These are phyloP conservation scores for Chloroceryle aenea DNA, from an alignment of 2,113 vertebrate genomes.

Conservation along the genomic window DNA sequence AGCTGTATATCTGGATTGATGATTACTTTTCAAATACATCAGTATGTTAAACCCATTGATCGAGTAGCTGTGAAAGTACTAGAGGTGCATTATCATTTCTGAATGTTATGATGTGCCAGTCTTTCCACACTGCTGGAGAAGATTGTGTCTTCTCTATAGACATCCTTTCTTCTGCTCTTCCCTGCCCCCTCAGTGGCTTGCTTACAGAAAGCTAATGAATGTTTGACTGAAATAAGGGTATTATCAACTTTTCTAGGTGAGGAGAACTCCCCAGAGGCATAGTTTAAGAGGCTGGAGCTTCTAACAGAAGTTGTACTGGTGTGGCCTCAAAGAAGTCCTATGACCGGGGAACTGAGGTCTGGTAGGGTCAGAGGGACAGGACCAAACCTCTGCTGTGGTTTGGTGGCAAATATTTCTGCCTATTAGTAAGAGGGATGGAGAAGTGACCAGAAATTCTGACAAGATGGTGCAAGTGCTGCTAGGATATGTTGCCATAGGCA, in stretches of 20 bases:
- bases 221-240: neutral
- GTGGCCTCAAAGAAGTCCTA: neutral
- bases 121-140: neutral
- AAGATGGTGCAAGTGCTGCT: neutral
- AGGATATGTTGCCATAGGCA: neutral
- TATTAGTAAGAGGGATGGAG: neutral
- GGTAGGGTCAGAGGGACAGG: neutral
- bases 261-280: neutral
- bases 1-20: neutral
- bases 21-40: neutral
- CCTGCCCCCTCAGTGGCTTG: neutral
- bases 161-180: neutral
- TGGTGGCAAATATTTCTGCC: neutral
- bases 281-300: neutral
- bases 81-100: conserved; percentile 2
- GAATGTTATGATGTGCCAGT: neutral
- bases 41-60: neutral
- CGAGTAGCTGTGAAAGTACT: neutral
- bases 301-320: neutral
- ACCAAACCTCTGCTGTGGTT: neutral
- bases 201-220: neutral
- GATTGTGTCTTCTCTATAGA: neutral
- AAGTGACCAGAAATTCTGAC: neutral
- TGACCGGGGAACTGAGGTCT: neutral
- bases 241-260: neutral